Percentiles rank a stretch among this genome's conserved stretches.
These are phyloP conservation scores for Athene noctua DNA, from an alignment of 2,113 vertebrate genomes.

Conservation along the genomic window DNA sequence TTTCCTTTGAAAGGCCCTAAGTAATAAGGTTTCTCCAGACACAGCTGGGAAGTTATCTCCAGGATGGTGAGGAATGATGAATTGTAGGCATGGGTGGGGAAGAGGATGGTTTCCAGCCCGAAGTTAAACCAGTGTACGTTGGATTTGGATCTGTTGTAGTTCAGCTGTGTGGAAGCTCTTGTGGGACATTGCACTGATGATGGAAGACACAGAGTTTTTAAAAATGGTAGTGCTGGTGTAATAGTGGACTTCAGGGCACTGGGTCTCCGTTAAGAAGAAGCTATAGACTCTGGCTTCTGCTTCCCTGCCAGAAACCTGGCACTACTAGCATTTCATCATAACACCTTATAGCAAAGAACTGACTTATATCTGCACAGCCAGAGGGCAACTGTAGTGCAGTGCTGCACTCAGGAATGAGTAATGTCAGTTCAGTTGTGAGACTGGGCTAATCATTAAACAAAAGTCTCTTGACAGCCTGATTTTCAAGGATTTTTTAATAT, in stretches of 20 bases:
- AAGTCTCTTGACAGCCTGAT: not conserved
- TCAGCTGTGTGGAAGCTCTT: not conserved
- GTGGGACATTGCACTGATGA: not conserved
- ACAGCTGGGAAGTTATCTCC: not conserved
- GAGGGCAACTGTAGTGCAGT: not conserved
- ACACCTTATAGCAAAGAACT: not conserved
- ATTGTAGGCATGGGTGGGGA: not conserved
- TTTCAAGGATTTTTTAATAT: not conserved
- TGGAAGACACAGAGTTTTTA: not conserved
- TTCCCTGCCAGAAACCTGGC: not conserved
- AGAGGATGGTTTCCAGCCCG: not conserved
- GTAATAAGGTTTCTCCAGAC: not conserved
- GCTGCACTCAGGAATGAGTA: not conserved
- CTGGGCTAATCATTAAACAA: not conserved
- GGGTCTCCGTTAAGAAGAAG: not conserved
- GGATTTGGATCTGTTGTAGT: not conserved
- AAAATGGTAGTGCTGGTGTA: not conserved
- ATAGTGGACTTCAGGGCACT: not conserved
- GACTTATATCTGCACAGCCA: not conserved
- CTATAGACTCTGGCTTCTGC: not conserved
- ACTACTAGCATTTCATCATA: not conserved
- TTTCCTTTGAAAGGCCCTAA: not conserved
- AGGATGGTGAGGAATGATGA: not conserved
- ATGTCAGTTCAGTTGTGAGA: not conserved
- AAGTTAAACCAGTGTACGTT: fast-evolving